phyloP scores from a whole-genome alignment of 2,113 vertebrate genomes.

The Anoura caudifer region DNA sequence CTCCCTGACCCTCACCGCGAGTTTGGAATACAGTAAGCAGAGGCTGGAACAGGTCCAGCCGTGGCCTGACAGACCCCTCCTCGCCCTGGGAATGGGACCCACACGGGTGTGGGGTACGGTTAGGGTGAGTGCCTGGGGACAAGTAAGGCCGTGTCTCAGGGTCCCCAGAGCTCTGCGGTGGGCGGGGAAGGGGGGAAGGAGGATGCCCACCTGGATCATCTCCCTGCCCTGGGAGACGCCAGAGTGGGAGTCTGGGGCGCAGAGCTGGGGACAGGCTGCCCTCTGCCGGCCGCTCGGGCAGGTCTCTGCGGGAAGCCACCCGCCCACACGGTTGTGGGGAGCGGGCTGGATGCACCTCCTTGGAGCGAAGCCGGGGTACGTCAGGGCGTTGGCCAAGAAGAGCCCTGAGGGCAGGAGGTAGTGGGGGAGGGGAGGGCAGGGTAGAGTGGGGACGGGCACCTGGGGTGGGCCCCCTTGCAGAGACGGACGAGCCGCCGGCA shows the following conservation, averaged over 20 bases:
- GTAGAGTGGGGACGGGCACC: fast-evolving
- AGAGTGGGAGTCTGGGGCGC: neutral
- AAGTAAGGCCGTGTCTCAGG: no score
- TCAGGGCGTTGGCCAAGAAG: neutral
- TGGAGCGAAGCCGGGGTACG: neutral
- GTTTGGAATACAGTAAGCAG: neutral
- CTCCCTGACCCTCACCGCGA: neutral
- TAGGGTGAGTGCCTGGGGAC: no score
- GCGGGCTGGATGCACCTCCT: fast-evolving
- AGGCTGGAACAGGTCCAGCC: no score
- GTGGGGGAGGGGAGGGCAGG: fast-evolving
- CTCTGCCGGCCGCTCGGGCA: slow-evolving; percentile 41
- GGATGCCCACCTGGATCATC: neutral
- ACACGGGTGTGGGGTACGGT: no score
- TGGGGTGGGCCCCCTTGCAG: neutral
- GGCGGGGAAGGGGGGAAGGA: neutral
- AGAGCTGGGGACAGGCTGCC: slow-evolving; percentile 21
- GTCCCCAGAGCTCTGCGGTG: no score
- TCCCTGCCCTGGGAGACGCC: neutral
- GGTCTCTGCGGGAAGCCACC: neutral
- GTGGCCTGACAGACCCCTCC: no score
- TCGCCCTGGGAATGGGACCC: no score
- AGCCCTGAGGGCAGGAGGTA: no score
- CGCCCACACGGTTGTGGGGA: neutral
- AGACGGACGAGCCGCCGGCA: neutral